A percentile compares a stretch with the other conserved stretches of the same genome.
These are phyloP conservation scores for Metridium senile DNA, from an alignment of 92 coral and sea anemone genomes.

Conservation along the genomic window DNA sequence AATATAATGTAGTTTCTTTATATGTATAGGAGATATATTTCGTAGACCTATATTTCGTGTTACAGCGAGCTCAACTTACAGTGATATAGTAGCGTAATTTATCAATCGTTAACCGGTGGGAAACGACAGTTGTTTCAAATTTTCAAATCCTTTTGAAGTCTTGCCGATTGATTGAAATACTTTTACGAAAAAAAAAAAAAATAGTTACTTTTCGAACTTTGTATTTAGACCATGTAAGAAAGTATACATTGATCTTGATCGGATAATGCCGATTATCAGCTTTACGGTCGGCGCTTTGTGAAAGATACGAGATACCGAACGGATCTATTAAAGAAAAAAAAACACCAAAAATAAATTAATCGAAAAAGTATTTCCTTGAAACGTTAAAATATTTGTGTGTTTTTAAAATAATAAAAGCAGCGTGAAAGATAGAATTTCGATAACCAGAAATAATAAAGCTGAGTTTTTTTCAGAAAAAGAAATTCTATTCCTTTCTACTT, in stretches of 20 bases:
- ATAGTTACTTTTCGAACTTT: not conserved
- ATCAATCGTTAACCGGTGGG: not conserved
- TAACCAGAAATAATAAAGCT: too few relatives aligned
- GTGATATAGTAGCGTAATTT: too few relatives aligned
- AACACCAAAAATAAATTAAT: not conserved
- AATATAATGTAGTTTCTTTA: not conserved
- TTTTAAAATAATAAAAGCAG: too few relatives aligned
- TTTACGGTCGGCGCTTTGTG: not conserved
- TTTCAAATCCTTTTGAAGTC: not conserved
- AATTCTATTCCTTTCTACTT: not conserved
- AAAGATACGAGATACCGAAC: not conserved
- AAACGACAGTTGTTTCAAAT: not conserved
- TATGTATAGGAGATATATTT: not conserved
- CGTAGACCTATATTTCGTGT: too few relatives aligned
- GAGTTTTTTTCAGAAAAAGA: not conserved
- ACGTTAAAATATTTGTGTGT: too few relatives aligned
- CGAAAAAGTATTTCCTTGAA: too few relatives aligned
- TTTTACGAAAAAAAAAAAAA: not conserved
- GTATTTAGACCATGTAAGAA: not conserved
- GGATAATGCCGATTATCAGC: not conserved
- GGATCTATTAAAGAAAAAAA: not conserved
- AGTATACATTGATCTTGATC: not conserved
- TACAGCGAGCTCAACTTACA: too few relatives aligned
- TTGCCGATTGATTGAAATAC: not conserved
- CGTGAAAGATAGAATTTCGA: too few relatives aligned